These are phyloP conservation scores for Drosophila jambulina DNA, from an alignment of 1,140 invertebrate species.

Conservation along the genomic window DNA sequence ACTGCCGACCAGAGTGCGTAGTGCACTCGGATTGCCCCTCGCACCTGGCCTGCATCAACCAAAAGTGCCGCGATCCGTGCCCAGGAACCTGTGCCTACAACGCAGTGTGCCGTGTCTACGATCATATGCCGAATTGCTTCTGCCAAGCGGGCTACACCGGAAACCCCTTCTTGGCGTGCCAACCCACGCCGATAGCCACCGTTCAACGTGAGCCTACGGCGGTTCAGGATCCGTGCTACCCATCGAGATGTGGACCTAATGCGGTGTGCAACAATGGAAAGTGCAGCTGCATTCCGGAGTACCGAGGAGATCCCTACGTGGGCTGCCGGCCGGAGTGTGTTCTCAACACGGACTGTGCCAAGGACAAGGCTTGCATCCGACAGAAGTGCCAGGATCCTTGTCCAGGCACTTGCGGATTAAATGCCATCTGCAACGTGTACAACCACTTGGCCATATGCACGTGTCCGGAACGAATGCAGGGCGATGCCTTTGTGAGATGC, in stretches of 20 bases:
- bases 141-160: slow-evolving; percentile 89
- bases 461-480: slow-evolving; percentile 89
- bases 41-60: slow-evolving; percentile 91
- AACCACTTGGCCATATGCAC: slow-evolving; percentile 91
- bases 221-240: slow-evolving; percentile 87
- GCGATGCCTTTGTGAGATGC: slow-evolving; percentile 91
- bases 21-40: slow-evolving; percentile 89
- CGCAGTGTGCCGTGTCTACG: slow-evolving; percentile 90
- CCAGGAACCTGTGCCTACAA: slow-evolving; percentile 91
- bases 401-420: slow-evolving; percentile 91
- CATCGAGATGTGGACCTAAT: slow-evolving; percentile 91
- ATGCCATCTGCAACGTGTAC: slow-evolving; percentile 89
- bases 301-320: slow-evolving; percentile 88
- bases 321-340: slow-evolving; percentile 91
- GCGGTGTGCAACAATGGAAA: slow-evolving; percentile 88
- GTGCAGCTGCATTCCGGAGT: slow-evolving; percentile 87
- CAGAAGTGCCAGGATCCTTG: slow-evolving; percentile 92
- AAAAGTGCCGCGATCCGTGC: slow-evolving; percentile 93
- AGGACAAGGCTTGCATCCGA: slow-evolving; percentile 89
- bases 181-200: slow-evolving; percentile 85
- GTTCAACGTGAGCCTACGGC: slow-evolving; percentile 88
- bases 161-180: slow-evolving; percentile 88
- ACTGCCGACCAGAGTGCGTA: slow-evolving; percentile 89
- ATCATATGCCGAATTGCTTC: slow-evolving; percentile 91
- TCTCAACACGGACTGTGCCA: slow-evolving; percentile 90